A percentile compares a stretch with the other conserved stretches of the same genome.
Evolutionary conservation across 2,797 vertebrate species (phyloP).

Genomic region (Triplophysa yarkandensis): DNA sequence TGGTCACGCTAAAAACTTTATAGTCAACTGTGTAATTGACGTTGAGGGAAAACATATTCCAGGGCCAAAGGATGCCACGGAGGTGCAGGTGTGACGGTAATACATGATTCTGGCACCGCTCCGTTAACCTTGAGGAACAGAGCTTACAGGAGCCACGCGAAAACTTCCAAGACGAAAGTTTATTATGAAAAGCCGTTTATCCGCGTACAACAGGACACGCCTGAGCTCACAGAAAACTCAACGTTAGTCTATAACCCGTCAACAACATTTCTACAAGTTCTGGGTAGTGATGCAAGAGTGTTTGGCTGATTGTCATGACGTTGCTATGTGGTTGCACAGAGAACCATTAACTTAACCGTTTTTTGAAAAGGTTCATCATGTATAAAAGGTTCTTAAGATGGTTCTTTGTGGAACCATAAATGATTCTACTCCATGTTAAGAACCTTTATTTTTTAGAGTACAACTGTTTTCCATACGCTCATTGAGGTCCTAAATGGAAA

Average conservation of each 20-base stretch:
- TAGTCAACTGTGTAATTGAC: conserved; percentile 44
- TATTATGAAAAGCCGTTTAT: conserved; percentile 8
- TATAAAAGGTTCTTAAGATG: too few relatives aligned
- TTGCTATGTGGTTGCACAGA: background rate
- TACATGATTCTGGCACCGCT: conserved; percentile 18
- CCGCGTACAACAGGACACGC: conserved; percentile 7
- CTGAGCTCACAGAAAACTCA: background rate
- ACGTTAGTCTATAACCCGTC: background rate
- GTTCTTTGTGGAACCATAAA: too few relatives aligned
- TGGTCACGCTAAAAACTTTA: conserved; percentile 23
- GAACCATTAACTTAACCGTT: too few relatives aligned
- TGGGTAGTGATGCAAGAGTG: background rate
- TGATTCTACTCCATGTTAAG: too few relatives aligned
- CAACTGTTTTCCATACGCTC: background rate
- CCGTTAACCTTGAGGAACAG: conserved; percentile 18
- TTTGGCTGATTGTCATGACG: background rate
- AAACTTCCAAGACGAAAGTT: background rate
- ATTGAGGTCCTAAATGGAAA: background rate
- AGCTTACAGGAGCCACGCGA: background rate
- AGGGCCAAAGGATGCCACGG: conserved; percentile 23
- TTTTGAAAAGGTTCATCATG: too few relatives aligned
- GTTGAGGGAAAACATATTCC: conserved; percentile 32
- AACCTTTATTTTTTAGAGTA: too few relatives aligned
- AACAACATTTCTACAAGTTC: background rate
- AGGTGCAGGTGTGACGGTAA: conserved; percentile 39